phyloP scores from a whole-genome alignment of 1,140 invertebrate species.

The Eulimnadia texana region DNA sequence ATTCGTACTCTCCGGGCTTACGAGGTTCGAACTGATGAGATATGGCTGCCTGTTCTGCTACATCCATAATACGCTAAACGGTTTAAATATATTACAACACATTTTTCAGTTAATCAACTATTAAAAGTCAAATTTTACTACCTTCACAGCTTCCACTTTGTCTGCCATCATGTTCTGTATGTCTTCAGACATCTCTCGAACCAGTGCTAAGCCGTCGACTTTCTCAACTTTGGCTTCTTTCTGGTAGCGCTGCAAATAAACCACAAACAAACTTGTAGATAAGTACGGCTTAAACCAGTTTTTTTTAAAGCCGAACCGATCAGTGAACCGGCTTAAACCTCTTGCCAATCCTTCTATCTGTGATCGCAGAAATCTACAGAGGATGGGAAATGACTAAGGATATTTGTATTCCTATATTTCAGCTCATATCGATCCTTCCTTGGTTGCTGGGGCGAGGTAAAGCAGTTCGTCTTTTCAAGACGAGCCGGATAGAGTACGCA shows the following conservation, averaged over 20 bases:
- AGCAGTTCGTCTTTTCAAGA: not conserved
- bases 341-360: too few species aligned
- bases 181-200: slow-evolving; percentile 64
- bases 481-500: not conserved
- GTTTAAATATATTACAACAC: not conserved
- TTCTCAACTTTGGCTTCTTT: slow-evolving; percentile 52
- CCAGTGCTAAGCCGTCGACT: slow-evolving; percentile 65
- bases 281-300: not conserved
- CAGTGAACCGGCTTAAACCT: too few species aligned
- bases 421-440: not conserved
- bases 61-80: slow-evolving; percentile 80
- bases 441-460: not conserved
- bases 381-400: not conserved
- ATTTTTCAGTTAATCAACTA: too few species aligned
- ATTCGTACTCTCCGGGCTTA: slow-evolving; percentile 20
- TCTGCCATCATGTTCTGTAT: slow-evolving; percentile 83
- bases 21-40: slow-evolving; percentile 36
- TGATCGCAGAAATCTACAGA: too few species aligned
- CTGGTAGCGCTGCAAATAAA: slow-evolving; percentile 52
- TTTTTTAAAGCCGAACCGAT: slow-evolving; percentile 3
- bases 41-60: slow-evolving; percentile 64
- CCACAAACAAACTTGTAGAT: slow-evolving; percentile 14
- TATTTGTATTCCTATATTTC: not conserved
- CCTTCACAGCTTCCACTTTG: slow-evolving; percentile 76
- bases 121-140: slow-evolving; percentile 32